These are phyloP conservation scores for Apodemia duryi DNA, from an alignment of 2,888 invertebrate genomes.

Conservation along the genomic window DNA sequence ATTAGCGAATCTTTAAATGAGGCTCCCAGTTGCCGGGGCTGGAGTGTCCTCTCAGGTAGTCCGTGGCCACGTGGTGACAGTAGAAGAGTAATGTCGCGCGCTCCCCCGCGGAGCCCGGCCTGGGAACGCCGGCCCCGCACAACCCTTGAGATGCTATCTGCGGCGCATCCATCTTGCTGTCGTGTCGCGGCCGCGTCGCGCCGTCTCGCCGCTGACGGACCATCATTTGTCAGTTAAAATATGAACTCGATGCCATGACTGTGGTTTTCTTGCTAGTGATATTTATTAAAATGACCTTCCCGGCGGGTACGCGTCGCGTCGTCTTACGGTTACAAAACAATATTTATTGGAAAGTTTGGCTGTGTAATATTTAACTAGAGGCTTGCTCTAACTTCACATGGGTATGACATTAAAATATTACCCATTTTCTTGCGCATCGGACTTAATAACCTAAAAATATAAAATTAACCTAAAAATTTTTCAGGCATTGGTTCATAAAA, in stretches of 20 bases:
- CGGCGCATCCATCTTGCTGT: conserved; percentile 54
- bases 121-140: conserved; percentile 34
- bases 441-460: too few relatives aligned
- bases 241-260: conserved; percentile 32
- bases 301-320: neutral
- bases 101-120: conserved; percentile 35
- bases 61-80: conserved; percentile 53
- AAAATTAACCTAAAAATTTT: too few relatives aligned
- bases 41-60: neutral
- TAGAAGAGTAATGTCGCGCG: conserved; percentile 46
- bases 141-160: conserved; percentile 44
- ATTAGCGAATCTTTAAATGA: too few relatives aligned
- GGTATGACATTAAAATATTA: too few relatives aligned
- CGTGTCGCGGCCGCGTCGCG: conserved; percentile 26
- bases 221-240: conserved; percentile 40
- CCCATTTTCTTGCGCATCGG: too few relatives aligned
- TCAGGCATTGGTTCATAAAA: too few relatives aligned
- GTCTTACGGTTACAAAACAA: neutral
- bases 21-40: neutral
- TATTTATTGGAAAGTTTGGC: neutral
- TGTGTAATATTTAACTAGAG: too few relatives aligned
- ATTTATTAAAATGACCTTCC: conserved; percentile 4
- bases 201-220: conserved; percentile 29
- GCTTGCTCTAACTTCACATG: too few relatives aligned
- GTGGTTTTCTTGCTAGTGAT: conserved; percentile 3